Evolutionary conservation across 2,797 vertebrate species (phyloP).

Genomic region (Aselliscus stoliczkanus): DNA sequence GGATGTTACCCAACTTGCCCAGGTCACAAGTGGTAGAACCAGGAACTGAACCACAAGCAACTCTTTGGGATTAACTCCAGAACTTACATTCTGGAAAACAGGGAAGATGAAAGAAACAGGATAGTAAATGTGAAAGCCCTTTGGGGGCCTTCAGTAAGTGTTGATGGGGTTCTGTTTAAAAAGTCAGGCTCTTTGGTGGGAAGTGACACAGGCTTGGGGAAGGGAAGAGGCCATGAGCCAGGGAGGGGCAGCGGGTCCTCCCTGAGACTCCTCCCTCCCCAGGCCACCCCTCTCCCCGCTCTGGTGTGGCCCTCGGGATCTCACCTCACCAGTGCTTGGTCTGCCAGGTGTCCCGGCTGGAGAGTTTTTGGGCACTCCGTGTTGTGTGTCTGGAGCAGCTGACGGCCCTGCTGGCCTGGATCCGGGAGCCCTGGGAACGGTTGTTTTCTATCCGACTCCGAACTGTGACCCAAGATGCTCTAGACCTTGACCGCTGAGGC

Average conservation of each 20-base stretch:
- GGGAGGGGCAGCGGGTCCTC: background rate
- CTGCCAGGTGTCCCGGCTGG: slow-evolving; percentile 89
- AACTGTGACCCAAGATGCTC: slow-evolving; percentile 79
- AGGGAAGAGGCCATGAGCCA: background rate
- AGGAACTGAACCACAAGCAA: background rate
- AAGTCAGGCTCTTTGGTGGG: background rate
- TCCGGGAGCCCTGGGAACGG: slow-evolving; percentile 92
- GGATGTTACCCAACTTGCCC: background rate
- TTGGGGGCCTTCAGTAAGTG: background rate
- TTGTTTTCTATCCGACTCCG: slow-evolving; percentile 92
- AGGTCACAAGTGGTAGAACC: background rate
- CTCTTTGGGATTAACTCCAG: background rate
- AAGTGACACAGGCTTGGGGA: background rate
- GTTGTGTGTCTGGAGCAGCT: slow-evolving; percentile 87
- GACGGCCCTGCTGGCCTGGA: slow-evolving; percentile 89
- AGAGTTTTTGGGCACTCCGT: slow-evolving; percentile 92
- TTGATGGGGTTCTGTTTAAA: background rate
- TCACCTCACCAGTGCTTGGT: background rate
- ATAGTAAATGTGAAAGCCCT: background rate
- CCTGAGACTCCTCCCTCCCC: background rate
- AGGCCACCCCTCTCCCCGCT: background rate
- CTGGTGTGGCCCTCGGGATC: background rate
- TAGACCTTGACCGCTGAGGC: slow-evolving; percentile 53
- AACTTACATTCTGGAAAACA: background rate
- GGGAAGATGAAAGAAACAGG: background rate